Conservation (phyloP, 2,797 vertebrate genomes). For the Falco peregrinus region DNA sequence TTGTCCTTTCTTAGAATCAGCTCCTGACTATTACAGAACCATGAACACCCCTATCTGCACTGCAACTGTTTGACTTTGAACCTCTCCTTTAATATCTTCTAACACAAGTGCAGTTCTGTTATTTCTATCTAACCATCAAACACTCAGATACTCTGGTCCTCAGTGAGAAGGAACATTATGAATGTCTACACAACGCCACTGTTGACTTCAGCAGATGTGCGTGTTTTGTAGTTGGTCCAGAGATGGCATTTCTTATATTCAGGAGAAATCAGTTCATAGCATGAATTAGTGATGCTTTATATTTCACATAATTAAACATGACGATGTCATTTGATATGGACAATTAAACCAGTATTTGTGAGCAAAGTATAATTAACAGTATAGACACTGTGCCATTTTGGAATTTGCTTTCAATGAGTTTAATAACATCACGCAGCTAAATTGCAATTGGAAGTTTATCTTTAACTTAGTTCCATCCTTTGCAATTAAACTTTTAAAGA, state of each 20-base stretch:
- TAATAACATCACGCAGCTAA: slow-evolving; percentile 6
- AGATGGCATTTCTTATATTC: background rate
- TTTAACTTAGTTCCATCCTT: slow-evolving; percentile 51
- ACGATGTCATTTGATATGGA: slow-evolving; percentile 43
- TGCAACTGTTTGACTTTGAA: background rate
- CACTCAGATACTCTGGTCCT: background rate
- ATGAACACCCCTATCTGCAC: background rate
- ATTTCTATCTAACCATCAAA: background rate
- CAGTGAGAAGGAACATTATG: background rate
- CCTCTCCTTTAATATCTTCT: background rate
- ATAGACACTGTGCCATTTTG: slow-evolving; percentile 14
- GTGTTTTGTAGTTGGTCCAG: background rate
- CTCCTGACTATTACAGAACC: background rate
- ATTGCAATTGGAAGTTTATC: slow-evolving; percentile 28
- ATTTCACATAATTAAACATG: slow-evolving; percentile 57
- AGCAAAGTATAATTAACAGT: slow-evolving; percentile 44
- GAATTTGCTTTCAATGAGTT: slow-evolving; percentile 16
- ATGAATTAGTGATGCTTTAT: slow-evolving; percentile 37
- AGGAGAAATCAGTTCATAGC: background rate
- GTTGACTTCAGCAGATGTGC: slow-evolving; percentile 35
- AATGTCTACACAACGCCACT: background rate
- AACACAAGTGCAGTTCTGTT: background rate
- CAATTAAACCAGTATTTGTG: slow-evolving; percentile 46
- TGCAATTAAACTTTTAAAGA: slow-evolving; percentile 27
- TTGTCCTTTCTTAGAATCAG: background rate